A percentile compares a stretch with the other conserved stretches of the same genome.
Evolutionary conservation across 2,113 vertebrate species (phyloP).

Genomic region (Naja naja): DNA sequence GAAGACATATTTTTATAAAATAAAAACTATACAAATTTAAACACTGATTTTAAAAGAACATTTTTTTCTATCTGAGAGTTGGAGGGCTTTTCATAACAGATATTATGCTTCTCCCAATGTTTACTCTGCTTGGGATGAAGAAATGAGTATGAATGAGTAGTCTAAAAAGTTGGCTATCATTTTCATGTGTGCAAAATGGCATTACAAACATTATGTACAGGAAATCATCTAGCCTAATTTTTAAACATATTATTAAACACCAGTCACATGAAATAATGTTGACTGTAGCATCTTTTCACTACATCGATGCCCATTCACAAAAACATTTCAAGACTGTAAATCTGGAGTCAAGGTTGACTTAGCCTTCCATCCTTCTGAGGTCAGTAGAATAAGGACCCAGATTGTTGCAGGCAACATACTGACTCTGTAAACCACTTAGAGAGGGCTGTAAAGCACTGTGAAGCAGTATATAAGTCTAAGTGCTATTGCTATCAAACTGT

Average conservation of each 20-base stretch:
- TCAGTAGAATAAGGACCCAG: no score
- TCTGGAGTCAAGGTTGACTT: not conserved
- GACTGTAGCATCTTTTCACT: not conserved
- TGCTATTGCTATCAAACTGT: not conserved
- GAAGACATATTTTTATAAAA: not conserved
- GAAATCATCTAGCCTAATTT: not conserved
- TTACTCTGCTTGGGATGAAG: not conserved
- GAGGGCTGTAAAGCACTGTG: no score
- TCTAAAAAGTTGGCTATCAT: not conserved
- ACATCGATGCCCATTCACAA: not conserved
- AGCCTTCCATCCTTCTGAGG: no score
- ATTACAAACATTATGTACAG: not conserved
- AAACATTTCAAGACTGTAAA: not conserved
- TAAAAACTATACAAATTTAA: not conserved
- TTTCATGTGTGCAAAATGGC: not conserved
- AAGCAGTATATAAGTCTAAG: no score
- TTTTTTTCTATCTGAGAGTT: not conserved
- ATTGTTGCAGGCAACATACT: no score
- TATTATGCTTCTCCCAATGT: not conserved
- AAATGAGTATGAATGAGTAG: not conserved
- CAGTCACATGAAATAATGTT: not conserved
- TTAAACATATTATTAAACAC: not conserved
- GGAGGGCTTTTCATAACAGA: not conserved
- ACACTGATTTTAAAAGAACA: not conserved
- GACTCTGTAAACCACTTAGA: no score